These are phyloP conservation scores for Pelecanus crispus DNA, from an alignment of 2,113 vertebrate species.

Conservation along the genomic window DNA sequence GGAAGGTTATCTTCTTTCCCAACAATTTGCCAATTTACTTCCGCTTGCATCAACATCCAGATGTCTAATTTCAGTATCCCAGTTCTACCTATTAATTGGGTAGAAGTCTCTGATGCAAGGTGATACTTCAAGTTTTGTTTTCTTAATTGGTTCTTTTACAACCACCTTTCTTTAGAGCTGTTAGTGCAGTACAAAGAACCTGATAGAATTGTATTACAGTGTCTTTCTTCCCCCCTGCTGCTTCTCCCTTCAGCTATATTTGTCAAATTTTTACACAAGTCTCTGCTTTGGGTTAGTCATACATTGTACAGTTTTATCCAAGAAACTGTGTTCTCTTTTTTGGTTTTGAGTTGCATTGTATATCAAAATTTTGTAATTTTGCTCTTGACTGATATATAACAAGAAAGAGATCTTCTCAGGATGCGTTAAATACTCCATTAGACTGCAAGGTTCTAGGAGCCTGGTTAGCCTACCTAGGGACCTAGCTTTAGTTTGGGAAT, in stretches of 20 bases:
- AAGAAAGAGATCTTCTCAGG: neutral
- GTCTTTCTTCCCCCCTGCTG: neutral
- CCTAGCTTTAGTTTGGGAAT: neutral
- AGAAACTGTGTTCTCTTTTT: neutral
- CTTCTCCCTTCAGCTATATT: neutral
- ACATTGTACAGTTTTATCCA: neutral
- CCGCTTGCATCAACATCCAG: neutral
- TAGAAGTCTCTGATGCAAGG: neutral
- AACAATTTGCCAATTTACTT: neutral
- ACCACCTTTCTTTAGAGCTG: neutral
- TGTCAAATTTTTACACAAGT: neutral
- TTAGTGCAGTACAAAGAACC: neutral
- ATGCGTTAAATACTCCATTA: neutral
- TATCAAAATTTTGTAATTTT: neutral
- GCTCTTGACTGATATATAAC: neutral
- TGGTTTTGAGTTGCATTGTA: neutral
- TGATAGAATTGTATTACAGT: neutral
- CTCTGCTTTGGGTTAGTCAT: neutral
- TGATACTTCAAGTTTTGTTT: neutral
- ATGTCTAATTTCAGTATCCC: neutral
- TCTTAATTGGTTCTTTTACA: neutral
- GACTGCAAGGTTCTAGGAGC: neutral
- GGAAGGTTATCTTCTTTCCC: neutral
- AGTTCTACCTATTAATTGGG: neutral
- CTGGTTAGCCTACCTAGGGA: neutral